phyloP scores from a whole-genome alignment of 2,888 invertebrate species.

The Euzophera pinguis region DNA sequence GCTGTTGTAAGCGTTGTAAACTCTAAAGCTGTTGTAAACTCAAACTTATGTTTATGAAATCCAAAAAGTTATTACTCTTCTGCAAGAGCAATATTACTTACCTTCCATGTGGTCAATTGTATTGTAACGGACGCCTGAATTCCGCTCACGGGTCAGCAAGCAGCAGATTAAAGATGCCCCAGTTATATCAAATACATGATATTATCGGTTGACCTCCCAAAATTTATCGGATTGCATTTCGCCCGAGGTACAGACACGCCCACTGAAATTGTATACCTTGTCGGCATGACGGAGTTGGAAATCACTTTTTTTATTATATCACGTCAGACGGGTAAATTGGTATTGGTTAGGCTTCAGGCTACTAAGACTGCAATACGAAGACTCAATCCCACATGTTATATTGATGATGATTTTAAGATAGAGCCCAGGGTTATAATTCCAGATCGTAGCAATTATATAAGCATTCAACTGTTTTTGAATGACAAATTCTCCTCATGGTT shows the following conservation, averaged over 20 bases:
- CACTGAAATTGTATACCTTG: constrained; percentile 45
- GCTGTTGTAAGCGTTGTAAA: too few relatives aligned
- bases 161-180: constrained; percentile 55
- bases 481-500: too few relatives aligned
- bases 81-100: constrained; percentile 29
- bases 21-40: too few relatives aligned
- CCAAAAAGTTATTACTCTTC: not conserved
- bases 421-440: too few relatives aligned
- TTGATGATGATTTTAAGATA: too few relatives aligned
- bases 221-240: constrained; percentile 53
- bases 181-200: constrained; percentile 43
- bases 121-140: constrained; percentile 51
- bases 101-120: constrained; percentile 34
- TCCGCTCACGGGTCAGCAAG: constrained; percentile 52
- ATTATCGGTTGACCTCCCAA: constrained; percentile 57
- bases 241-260: constrained; percentile 43
- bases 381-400: not conserved
- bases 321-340: constrained; percentile 14
- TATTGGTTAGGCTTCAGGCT: constrained; percentile 1
- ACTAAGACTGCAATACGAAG: not conserved
- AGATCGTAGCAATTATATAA: too few relatives aligned
- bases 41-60: not conserved
- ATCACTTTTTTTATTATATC: not conserved
- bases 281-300: not conserved
- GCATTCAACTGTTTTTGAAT: too few relatives aligned